Percentiles rank a stretch among this genome's conserved stretches.
Evolutionary conservation across 2,113 vertebrate genomes (phyloP).

Genomic region (Lontra canadensis): DNA sequence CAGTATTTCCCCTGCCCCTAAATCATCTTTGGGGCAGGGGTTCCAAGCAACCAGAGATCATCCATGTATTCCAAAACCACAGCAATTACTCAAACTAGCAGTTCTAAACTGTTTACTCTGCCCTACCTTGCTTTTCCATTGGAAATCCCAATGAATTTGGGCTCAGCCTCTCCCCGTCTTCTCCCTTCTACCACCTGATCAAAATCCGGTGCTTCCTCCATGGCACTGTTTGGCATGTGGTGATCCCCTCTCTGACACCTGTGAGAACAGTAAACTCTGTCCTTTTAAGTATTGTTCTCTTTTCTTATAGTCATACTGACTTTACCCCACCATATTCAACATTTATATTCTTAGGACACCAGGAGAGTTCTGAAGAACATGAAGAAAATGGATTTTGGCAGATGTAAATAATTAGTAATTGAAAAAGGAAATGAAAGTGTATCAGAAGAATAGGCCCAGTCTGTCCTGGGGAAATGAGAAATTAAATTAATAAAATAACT

Average conservation of each 20-base stretch:
- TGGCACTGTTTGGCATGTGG: background rate
- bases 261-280: too few species aligned
- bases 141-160: background rate
- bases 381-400: background rate
- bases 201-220: background rate
- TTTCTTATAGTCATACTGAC: background rate
- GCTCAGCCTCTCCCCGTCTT: background rate
- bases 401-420: constrained; percentile 35
- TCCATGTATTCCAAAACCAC: background rate
- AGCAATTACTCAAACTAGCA: background rate
- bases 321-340: background rate
- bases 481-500: background rate
- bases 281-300: background rate
- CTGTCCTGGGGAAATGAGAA: background rate
- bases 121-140: background rate
- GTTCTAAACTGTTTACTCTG: background rate
- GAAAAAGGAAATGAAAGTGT: background rate
- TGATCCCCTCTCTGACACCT: background rate
- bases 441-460: background rate
- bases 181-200: too few species aligned
- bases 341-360: background rate
- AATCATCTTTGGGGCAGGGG: background rate
- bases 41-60: background rate
- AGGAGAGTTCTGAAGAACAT: background rate
- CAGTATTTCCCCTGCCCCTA: background rate